A percentile compares a stretch with the other conserved stretches of the same genome.
These are phyloP conservation scores for Plectropomus leopardus DNA, from an alignment of 2,113 vertebrate genomes.

Conservation along the genomic window DNA sequence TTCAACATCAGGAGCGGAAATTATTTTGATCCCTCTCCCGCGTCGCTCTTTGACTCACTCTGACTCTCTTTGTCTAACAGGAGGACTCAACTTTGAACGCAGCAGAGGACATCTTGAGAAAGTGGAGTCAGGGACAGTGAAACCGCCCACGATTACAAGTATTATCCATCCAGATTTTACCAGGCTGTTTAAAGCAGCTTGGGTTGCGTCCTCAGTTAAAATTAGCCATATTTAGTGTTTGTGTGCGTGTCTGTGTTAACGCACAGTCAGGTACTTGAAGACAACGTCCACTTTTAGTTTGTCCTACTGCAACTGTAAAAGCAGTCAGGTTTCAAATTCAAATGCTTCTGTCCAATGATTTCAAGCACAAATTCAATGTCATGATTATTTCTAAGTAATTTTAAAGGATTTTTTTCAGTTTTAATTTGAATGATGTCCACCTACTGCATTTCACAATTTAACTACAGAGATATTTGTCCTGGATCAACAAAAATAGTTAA, in stretches of 20 bases:
- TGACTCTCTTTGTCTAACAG: constrained; percentile 74
- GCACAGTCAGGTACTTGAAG: neutral
- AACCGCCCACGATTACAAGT: accelerated
- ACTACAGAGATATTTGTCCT: neutral
- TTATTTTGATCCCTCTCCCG: neutral
- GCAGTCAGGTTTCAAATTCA: neutral
- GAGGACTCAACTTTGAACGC: constrained; percentile 92
- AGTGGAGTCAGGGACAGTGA: constrained; percentile 85
- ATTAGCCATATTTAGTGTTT: neutral
- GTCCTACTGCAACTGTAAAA: neutral
- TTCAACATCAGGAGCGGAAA: neutral
- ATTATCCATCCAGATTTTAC: neutral
- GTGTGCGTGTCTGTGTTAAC: neutral
- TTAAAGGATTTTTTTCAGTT: neutral
- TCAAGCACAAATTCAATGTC: neutral
- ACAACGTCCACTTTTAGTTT: neutral
- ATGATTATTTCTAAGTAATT: neutral
- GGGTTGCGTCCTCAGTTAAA: neutral
- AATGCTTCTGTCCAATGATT: neutral
- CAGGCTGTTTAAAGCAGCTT: neutral
- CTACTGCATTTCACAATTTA: neutral
- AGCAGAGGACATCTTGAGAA: constrained; percentile 88
- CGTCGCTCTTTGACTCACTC: neutral
- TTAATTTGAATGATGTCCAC: neutral
- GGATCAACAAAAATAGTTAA: neutral